Conservation (phyloP, 2,888 invertebrate species). For the Clostera curtula region DNA sequence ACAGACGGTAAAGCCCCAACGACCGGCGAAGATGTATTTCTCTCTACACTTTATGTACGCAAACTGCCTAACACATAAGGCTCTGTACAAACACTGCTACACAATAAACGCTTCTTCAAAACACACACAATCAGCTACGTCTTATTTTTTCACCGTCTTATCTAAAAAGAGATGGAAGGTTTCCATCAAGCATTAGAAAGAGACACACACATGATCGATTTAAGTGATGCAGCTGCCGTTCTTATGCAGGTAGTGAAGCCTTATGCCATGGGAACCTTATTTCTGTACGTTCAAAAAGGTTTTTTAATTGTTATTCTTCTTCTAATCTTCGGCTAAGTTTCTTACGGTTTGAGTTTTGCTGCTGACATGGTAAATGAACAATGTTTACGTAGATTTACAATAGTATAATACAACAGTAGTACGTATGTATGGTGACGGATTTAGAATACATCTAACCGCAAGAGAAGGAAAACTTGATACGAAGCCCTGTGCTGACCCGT, state of each 20-base stretch:
- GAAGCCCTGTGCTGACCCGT: too few relatives aligned
- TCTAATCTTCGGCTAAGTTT: slow-evolving; percentile 4
- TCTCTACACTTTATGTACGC: too few relatives aligned
- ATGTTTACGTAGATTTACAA: too few relatives aligned
- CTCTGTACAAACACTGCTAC: slow-evolving; percentile 16
- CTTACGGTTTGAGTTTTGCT: background rate
- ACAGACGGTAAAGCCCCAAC: too few relatives aligned
- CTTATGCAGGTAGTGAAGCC: slow-evolving; percentile 51
- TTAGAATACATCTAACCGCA: too few relatives aligned
- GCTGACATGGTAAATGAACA: too few relatives aligned
- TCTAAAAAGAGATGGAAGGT: slow-evolving; percentile 33
- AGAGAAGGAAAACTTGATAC: too few relatives aligned
- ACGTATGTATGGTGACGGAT: too few relatives aligned
- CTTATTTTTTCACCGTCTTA: slow-evolving; percentile 32
- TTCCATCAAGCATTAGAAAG: slow-evolving; percentile 20
- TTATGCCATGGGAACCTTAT: slow-evolving; percentile 42
- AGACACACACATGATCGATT: slow-evolving; percentile 46
- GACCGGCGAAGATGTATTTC: too few relatives aligned
- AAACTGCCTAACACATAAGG: slow-evolving; percentile 15
- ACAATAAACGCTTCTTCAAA: slow-evolving; percentile 18
- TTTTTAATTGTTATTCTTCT: slow-evolving; percentile 24
- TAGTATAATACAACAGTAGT: too few relatives aligned
- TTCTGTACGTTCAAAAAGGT: slow-evolving; percentile 38
- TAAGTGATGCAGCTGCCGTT: slow-evolving; percentile 57
- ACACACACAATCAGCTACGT: slow-evolving; percentile 20